Percentiles rank a stretch among this genome's conserved stretches.
Evolutionary conservation across 2,797 vertebrate species (phyloP).

Genomic region (Champsocephalus gunnari): DNA sequence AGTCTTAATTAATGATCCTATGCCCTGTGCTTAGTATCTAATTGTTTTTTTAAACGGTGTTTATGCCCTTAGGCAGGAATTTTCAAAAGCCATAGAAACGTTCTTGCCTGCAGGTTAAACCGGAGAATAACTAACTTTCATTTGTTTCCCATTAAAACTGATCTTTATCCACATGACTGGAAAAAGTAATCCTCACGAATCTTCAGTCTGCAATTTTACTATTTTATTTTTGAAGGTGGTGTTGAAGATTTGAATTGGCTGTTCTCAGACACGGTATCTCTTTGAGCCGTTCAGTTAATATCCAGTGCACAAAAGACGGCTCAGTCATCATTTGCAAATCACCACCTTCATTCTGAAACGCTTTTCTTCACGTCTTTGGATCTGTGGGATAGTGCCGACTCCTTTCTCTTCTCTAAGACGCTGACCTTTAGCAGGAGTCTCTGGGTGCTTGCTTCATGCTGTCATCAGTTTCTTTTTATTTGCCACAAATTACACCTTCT

Average conservation of each 20-base stretch:
- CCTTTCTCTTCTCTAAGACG: conserved; percentile 4
- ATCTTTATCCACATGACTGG: neutral
- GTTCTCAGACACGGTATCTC: neutral
- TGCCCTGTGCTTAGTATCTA: neutral
- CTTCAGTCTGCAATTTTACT: neutral
- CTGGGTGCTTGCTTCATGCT: conserved; percentile 9
- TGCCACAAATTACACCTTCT: conserved; percentile 16
- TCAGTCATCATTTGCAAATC: neutral
- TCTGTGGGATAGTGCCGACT: neutral
- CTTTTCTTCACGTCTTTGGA: conserved; percentile 10
- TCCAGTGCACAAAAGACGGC: neutral
- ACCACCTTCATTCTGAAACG: neutral
- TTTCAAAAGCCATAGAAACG: neutral
- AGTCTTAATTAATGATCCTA: neutral
- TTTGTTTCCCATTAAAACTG: neutral
- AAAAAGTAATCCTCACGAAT: neutral
- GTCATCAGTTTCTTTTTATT: conserved; percentile 9
- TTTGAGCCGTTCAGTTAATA: conserved; percentile 2
- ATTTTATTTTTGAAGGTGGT: neutral
- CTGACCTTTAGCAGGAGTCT: conserved; percentile 36
- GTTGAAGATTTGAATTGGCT: neutral
- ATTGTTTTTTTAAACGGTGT: neutral
- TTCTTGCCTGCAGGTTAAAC: neutral
- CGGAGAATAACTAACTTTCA: too few species aligned
- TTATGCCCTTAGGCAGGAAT: neutral